Conservation (phyloP, 2,113 vertebrate species). For the Enhydra lutris region DNA sequence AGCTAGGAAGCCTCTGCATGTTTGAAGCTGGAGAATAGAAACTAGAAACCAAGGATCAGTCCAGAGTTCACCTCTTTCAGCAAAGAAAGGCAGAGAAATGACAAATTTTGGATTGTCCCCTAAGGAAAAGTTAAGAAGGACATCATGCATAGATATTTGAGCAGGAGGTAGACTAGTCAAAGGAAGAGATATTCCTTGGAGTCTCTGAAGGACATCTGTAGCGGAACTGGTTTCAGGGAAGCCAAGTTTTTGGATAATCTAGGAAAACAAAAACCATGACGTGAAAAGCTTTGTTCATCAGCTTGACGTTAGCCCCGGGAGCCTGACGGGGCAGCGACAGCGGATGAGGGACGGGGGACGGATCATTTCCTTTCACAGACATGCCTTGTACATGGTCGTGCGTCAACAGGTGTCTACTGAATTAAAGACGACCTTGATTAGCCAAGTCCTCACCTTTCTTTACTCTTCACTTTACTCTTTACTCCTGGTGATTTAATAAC, state of each 20-base stretch:
- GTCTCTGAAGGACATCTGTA: background rate
- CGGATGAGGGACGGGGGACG: too few species aligned
- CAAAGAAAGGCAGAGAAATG: background rate
- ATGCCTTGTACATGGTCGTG: background rate
- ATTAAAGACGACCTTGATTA: background rate
- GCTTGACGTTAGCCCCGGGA: background rate
- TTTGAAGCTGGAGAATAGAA: background rate
- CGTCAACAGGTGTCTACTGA: background rate
- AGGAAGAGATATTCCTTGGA: background rate
- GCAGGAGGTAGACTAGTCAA: background rate
- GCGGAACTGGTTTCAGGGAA: background rate
- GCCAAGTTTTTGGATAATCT: background rate
- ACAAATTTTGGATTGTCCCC: background rate
- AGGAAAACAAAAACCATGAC: background rate
- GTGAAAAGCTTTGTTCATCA: background rate
- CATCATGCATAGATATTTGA: background rate
- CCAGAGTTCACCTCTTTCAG: constrained; percentile 4
- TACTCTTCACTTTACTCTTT: background rate
- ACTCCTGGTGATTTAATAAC: background rate
- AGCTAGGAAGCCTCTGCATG: background rate
- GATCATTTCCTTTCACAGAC: accelerated
- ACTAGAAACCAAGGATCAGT: background rate
- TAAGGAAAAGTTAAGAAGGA: background rate
- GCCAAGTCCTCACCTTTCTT: background rate
- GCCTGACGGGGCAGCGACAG: background rate